A percentile compares a stretch with the other conserved stretches of the same genome.
Evolutionary conservation across 2,797 vertebrate species (phyloP).

Genomic region (Oophaga sylvatica): DNA sequence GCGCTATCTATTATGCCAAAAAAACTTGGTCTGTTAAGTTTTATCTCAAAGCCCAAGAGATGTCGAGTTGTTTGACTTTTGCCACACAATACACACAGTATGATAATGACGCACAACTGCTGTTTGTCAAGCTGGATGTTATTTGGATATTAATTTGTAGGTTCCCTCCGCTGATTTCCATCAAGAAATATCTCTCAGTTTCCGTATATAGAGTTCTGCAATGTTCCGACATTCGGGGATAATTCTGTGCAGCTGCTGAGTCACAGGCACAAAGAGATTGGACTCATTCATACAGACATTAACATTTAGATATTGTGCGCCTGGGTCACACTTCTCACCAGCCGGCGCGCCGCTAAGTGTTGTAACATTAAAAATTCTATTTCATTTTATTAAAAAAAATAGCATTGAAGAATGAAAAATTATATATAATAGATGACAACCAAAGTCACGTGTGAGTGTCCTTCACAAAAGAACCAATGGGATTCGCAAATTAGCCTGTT

Average conservation of each 20-base stretch:
- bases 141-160: slow-evolving; percentile 47
- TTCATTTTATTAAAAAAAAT: slow-evolving; percentile 1
- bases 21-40: slow-evolving; percentile 18
- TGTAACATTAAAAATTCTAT: background rate
- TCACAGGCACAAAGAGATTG: slow-evolving; percentile 21
- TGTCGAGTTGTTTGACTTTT: background rate
- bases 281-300: slow-evolving; percentile 6
- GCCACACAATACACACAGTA: slow-evolving; percentile 26
- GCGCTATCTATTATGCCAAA: slow-evolving; percentile 17
- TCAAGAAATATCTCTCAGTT: slow-evolving; percentile 21
- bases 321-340: background rate
- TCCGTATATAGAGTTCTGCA: slow-evolving; percentile 8
- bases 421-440: background rate
- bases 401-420: background rate
- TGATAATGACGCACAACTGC: slow-evolving; percentile 28
- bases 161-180: slow-evolving; percentile 37
- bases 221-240: slow-evolving; percentile 15
- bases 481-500: background rate
- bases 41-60: slow-evolving; percentile 18
- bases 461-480: background rate
- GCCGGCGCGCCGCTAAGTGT: background rate
- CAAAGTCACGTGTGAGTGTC: background rate
- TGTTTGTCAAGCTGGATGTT: slow-evolving; percentile 37
- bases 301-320: slow-evolving; percentile 24
- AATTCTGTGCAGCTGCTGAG: slow-evolving; percentile 19